Conservation (phyloP, 2,888 invertebrate species). For the Torymus tubicola region DNA sequence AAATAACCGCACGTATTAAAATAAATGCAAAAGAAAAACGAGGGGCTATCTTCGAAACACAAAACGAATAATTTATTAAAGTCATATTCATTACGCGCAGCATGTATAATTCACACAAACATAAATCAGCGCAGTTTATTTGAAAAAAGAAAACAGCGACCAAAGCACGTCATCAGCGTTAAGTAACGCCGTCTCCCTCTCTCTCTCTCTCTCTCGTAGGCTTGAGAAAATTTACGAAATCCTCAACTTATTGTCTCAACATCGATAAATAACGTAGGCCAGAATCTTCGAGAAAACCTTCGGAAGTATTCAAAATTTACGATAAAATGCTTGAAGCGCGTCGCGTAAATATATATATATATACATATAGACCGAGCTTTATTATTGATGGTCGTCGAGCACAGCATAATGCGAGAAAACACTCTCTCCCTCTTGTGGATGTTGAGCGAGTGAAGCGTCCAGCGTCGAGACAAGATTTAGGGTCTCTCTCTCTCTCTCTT, state of each 20-base stretch:
- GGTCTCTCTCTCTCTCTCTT: neutral
- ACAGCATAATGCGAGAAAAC: constrained; percentile 43
- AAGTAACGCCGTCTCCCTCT: neutral
- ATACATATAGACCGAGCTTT: constrained; percentile 38
- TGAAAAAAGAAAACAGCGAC: neutral
- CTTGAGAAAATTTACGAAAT: constrained; percentile 17
- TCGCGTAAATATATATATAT: constrained; percentile 42
- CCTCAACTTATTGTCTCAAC: constrained; percentile 9
- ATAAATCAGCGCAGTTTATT: neutral
- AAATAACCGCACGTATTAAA: too few relatives aligned
- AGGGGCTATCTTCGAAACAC: too few relatives aligned
- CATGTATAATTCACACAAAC: neutral
- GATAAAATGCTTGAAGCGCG: constrained; percentile 40
- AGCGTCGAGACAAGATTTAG: constrained; percentile 12
- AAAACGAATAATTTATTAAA: too few relatives aligned
- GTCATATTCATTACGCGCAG: neutral
- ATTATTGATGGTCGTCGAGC: constrained; percentile 36
- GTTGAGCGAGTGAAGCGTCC: neutral
- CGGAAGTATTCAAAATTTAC: constrained; percentile 45
- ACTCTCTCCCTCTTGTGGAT: neutral
- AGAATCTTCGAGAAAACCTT: constrained; percentile 1
- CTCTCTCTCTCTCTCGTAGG: too few relatives aligned
- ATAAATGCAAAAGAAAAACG: too few relatives aligned
- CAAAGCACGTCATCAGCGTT: neutral
- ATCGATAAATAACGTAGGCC: constrained; percentile 32